A percentile compares a stretch with the other conserved stretches of the same genome.
phyloP scores from a whole-genome alignment of 2,888 invertebrate species.

The Rhorus exstirpatorius region DNA sequence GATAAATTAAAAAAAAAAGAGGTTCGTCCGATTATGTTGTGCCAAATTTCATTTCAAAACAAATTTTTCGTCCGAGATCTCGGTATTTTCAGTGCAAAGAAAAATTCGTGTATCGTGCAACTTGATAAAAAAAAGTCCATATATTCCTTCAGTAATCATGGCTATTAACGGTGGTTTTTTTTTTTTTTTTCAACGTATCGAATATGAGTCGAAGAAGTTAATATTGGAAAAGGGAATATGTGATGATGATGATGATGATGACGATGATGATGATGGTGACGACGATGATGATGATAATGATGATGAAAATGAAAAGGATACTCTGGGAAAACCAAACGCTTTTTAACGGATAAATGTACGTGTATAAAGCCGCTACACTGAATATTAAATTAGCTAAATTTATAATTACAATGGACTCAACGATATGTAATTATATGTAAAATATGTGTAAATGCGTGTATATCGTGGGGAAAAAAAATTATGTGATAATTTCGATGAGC shows the following conservation, averaged over 20 bases:
- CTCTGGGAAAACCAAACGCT: conserved; percentile 83
- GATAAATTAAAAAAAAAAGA: not conserved
- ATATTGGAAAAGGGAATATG: not conserved
- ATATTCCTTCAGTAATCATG: conserved; percentile 73
- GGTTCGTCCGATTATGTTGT: conserved; percentile 13
- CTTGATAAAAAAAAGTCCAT: conserved; percentile 60
- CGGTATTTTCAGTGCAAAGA: not conserved
- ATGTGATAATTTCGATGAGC: conserved; percentile 39
- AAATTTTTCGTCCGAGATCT: conserved; percentile 12
- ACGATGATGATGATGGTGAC: no score
- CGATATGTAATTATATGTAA: conserved; percentile 67
- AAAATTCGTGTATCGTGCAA: conserved; percentile 52
- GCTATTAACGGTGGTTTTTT: conserved; percentile 65
- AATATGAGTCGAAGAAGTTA: conserved; percentile 32
- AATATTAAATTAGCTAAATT: conserved; percentile 35
- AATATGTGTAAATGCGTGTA: conserved; percentile 67
- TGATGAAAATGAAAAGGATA: conserved; percentile 75
- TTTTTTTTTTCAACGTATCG: conserved; percentile 37
- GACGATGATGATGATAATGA: no score
- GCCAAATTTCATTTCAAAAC: conserved; percentile 42
- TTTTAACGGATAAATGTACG: conserved; percentile 74
- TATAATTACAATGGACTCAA: conserved; percentile 41
- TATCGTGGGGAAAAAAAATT: conserved; percentile 31
- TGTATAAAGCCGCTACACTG: conserved; percentile 58
- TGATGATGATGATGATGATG: not conserved